phyloP scores from a whole-genome alignment of 1,140 invertebrate genomes.

The Apis mellifera region Amel_HAv3.1 CM009937.2:2305001-2305500 shows the following conservation, averaged over 20 bases:
- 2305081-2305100: conserved; percentile 11
- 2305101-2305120: conserved; percentile 32
- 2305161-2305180: conserved; percentile 18
- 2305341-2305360: conserved; percentile 59
- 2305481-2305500: neutral
- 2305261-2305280: conserved; percentile 72
- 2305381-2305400: conserved; percentile 2
- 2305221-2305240: neutral
- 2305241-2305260: conserved; percentile 72
- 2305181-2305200: neutral
- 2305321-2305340: conserved; percentile 52
- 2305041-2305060: conserved; percentile 10
- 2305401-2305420: neutral
- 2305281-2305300: conserved; percentile 81
- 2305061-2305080: neutral
- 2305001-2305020: neutral
- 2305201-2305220: too few relatives aligned
- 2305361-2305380: conserved; percentile 51
- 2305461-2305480: neutral
- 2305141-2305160: conserved; percentile 34
- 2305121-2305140: conserved; percentile 50
- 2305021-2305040: neutral
- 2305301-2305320: conserved; percentile 68
- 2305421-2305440: too few relatives aligned
- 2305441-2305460: neutral